Percentiles rank a stretch among this genome's conserved stretches.
Conservation (phyloP, 23 tunicate species). For the Phallusia fumigata region DNA sequence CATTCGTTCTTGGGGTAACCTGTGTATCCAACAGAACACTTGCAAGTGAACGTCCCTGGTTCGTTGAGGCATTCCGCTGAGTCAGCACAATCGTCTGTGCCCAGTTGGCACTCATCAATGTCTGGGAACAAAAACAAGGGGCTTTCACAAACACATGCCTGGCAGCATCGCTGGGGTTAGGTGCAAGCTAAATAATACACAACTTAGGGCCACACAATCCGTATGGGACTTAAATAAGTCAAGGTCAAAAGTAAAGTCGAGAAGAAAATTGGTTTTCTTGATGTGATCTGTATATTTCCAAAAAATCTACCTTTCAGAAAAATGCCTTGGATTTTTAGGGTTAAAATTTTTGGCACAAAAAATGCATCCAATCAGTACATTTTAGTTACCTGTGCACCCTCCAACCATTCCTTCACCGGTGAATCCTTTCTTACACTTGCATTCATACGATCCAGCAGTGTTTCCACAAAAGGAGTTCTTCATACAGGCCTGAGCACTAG, state of each 20-base stretch:
- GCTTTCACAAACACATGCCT: not conserved
- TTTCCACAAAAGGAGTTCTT: constrained; percentile 18
- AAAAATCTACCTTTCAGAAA: too few relatives aligned
- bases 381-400: not conserved
- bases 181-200: too few relatives aligned
- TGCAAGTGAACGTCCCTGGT: constrained; percentile 29
- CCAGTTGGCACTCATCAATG: constrained; percentile 44
- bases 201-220: too few relatives aligned
- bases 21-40: constrained; percentile 29
- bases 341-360: too few relatives aligned
- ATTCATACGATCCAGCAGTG: constrained; percentile 12
- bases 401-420: not conserved
- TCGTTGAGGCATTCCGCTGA: constrained; percentile 40
- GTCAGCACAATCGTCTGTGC: constrained; percentile 18
- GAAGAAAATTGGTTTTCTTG: too few relatives aligned
- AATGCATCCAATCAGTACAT: too few relatives aligned
- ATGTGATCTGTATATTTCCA: too few relatives aligned
- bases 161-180: too few relatives aligned
- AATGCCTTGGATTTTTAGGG: too few relatives aligned
- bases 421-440: constrained; percentile 15
- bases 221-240: too few relatives aligned
- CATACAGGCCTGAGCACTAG: not conserved
- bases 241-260: too few relatives aligned
- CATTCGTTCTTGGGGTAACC: constrained; percentile 39
- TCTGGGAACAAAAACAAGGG: constrained; percentile 12